A percentile compares a stretch with the other conserved stretches of the same genome.
Evolutionary conservation across 2,113 vertebrate genomes (phyloP).

Genomic region (Bubo scandiacus): DNA sequence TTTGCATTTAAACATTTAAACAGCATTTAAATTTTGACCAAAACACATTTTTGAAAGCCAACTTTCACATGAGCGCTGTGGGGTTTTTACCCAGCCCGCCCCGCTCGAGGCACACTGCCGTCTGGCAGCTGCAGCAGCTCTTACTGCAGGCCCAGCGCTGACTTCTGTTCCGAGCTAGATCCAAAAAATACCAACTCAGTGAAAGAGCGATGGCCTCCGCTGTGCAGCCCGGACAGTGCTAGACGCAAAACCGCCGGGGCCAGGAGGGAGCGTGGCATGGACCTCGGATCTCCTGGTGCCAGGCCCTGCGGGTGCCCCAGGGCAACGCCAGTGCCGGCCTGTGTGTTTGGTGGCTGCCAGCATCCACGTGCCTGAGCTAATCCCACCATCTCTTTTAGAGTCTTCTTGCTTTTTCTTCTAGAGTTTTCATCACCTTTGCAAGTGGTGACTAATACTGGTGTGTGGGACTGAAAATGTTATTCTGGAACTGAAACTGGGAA

Average conservation of each 20-base stretch:
- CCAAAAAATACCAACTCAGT: background rate
- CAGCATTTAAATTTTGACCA: background rate
- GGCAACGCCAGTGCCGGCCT: rapidly evolving
- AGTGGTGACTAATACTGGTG: background rate
- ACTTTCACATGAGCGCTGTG: no score
- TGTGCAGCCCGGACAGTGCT: background rate
- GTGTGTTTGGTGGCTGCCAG: background rate
- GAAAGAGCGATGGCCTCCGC: background rate
- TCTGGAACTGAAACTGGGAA: background rate
- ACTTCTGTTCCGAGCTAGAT: background rate
- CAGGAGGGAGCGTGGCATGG: background rate
- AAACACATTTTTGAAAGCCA: background rate
- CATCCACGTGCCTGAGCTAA: background rate
- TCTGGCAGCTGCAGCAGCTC: background rate
- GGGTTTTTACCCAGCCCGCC: no score
- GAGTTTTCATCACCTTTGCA: background rate
- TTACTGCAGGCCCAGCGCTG: background rate
- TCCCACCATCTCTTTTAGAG: background rate
- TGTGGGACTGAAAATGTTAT: background rate
- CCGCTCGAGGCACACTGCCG: no score
- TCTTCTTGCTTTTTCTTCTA: background rate
- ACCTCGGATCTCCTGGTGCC: background rate
- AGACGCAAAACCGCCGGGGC: background rate
- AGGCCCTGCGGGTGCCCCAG: background rate
- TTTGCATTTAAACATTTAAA: no score